These are phyloP conservation scores for Solea senegalensis DNA, from an alignment of 2,113 vertebrate species.

Conservation along the genomic window DNA sequence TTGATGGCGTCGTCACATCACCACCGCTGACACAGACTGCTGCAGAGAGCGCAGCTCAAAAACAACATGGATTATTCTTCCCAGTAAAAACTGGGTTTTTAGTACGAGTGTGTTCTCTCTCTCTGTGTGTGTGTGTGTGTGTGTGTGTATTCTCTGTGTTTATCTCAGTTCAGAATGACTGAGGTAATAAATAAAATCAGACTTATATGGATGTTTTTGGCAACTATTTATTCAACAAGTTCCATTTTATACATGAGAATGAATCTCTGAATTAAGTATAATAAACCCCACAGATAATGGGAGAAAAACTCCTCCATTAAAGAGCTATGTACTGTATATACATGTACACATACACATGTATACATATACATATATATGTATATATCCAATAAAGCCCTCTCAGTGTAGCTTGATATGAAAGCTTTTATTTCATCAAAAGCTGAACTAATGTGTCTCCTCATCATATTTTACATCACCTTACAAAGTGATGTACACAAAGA, in stretches of 20 bases:
- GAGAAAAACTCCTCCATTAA: constrained; percentile 57
- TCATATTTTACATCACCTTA: constrained; percentile 36
- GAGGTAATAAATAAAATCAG: constrained; percentile 40
- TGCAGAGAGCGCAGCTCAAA: constrained; percentile 15
- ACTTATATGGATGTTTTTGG: constrained; percentile 65
- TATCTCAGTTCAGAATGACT: neutral
- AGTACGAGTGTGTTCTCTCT: constrained; percentile 3
- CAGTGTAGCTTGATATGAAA: constrained; percentile 61
- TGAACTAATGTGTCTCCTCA: constrained; percentile 43
- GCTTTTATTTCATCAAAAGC: constrained; percentile 57
- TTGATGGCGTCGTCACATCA: constrained; percentile 12
- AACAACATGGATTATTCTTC: constrained; percentile 43
- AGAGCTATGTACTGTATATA: constrained; percentile 24
- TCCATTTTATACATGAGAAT: constrained; percentile 77
- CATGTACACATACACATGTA: too few relatives aligned
- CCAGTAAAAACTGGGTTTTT: constrained; percentile 46
- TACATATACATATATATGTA: neutral
- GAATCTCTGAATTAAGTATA: constrained; percentile 75
- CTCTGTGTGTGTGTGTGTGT: constrained; percentile 3
- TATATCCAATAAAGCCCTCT: constrained; percentile 56
- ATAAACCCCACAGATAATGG: constrained; percentile 69
- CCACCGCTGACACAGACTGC: too few relatives aligned
- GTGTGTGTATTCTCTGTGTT: constrained; percentile 15
- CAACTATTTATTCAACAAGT: constrained; percentile 81
- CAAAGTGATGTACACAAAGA: constrained; percentile 46